A percentile compares a stretch with the other conserved stretches of the same genome.
Evolutionary conservation across 1,140 invertebrate species (phyloP).

Genomic region (Meteorus sp.): DNA sequence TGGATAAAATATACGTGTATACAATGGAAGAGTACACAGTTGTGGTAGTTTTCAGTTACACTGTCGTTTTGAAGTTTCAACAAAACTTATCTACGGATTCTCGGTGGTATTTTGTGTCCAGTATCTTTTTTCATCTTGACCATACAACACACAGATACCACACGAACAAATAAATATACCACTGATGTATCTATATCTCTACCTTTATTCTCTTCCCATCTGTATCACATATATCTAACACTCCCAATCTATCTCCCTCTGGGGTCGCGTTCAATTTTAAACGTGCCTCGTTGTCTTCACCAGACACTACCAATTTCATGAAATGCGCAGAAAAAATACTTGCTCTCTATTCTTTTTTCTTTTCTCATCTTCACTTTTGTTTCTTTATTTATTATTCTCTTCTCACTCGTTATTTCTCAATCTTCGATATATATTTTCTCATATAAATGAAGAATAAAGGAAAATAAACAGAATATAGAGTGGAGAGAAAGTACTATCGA

Average conservation of each 20-base stretch:
- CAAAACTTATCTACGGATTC: background rate
- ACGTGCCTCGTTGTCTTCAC: conserved; percentile 10
- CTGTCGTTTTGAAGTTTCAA: background rate
- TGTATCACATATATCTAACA: too few relatives aligned
- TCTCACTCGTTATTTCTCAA: background rate
- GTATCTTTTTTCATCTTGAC: background rate
- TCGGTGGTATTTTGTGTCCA: background rate
- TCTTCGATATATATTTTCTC: too few relatives aligned
- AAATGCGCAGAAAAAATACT: conserved; percentile 8
- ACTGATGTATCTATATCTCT: too few relatives aligned
- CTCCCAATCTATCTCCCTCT: background rate
- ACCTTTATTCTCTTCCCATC: too few relatives aligned
- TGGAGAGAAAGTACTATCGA: background rate
- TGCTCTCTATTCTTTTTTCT: background rate
- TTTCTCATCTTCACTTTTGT: background rate
- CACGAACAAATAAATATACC: too few relatives aligned
- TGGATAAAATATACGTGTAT: too few relatives aligned
- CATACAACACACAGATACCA: too few relatives aligned
- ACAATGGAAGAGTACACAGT: background rate
- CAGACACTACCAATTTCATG: conserved; percentile 5
- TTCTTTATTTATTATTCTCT: background rate
- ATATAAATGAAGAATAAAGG: too few relatives aligned
- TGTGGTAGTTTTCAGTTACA: background rate
- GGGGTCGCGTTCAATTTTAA: conserved; percentile 23
- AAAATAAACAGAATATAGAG: background rate